Conservation (phyloP, 2,888 invertebrate genomes). For the Steinernema carpocapsae region DNA sequence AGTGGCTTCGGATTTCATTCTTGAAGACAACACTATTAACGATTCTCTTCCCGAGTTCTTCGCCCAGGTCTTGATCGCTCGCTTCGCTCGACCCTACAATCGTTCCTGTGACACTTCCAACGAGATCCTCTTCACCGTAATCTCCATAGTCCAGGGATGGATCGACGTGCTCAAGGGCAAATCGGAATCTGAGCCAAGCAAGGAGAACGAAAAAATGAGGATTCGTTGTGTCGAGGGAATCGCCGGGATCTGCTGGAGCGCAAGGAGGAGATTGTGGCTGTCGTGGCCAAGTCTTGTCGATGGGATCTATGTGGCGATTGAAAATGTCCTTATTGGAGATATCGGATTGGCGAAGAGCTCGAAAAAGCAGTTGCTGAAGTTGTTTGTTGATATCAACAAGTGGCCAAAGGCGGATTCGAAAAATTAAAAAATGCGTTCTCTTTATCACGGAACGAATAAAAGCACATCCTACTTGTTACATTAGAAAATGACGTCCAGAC, state of each 20-base stretch:
- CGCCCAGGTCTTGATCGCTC: constrained; percentile 38
- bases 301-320: background rate
- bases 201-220: background rate
- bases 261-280: background rate
- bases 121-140: constrained; percentile 38
- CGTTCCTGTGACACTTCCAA: constrained; percentile 40
- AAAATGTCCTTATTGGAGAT: background rate
- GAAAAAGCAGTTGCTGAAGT: background rate
- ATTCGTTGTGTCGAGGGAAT: background rate
- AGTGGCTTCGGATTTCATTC: constrained; percentile 34
- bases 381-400: background rate
- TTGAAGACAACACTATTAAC: background rate
- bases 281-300: background rate
- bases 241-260: background rate
- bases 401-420: constrained; percentile 4
- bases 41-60: constrained; percentile 37
- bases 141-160: constrained; percentile 42
- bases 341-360: constrained; percentile 16
- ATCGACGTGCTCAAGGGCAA: background rate
- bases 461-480: no score
- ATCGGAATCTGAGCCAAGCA: background rate
- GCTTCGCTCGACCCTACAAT: constrained; percentile 42
- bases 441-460: no score
- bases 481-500: no score
- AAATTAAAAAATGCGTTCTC: no score